These are phyloP conservation scores for Eidolon helvum DNA, from an alignment of 2,113 vertebrate species.

Conservation along the genomic window DNA sequence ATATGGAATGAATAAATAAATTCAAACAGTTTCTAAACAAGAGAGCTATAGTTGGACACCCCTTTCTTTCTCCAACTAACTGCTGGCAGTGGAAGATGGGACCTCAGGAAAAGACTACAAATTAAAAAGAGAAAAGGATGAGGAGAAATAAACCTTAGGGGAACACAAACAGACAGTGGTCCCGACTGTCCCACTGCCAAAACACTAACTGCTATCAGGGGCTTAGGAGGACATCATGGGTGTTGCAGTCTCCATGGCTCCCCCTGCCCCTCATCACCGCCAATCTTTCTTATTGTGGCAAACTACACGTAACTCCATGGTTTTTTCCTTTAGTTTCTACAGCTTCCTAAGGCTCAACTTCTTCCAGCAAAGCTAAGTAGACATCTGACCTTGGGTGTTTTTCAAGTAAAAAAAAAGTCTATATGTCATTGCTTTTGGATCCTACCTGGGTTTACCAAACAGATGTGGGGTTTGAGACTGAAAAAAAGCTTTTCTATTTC, in stretches of 20 bases:
- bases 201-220: neutral
- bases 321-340: neutral
- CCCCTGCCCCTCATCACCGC: neutral
- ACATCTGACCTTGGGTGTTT: neutral
- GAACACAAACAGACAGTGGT: neutral
- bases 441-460: neutral
- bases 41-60: neutral
- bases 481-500: neutral
- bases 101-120: neutral
- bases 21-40: constrained; percentile 37
- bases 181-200: neutral
- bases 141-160: neutral
- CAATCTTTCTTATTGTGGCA: neutral
- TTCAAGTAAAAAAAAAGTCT: constrained; percentile 27
- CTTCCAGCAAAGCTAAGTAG: neutral
- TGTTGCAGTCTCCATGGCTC: neutral
- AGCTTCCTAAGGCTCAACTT: neutral
- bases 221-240: neutral
- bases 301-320: neutral
- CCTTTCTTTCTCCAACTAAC: neutral
- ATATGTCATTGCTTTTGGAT: neutral
- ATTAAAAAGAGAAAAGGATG: neutral
- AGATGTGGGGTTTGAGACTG: neutral
- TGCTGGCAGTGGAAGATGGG: neutral
- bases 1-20: neutral